A percentile compares a stretch with the other conserved stretches of the same genome.
phyloP scores from a whole-genome alignment of 2,888 invertebrate species.

The Chrysolina haemoptera region DNA sequence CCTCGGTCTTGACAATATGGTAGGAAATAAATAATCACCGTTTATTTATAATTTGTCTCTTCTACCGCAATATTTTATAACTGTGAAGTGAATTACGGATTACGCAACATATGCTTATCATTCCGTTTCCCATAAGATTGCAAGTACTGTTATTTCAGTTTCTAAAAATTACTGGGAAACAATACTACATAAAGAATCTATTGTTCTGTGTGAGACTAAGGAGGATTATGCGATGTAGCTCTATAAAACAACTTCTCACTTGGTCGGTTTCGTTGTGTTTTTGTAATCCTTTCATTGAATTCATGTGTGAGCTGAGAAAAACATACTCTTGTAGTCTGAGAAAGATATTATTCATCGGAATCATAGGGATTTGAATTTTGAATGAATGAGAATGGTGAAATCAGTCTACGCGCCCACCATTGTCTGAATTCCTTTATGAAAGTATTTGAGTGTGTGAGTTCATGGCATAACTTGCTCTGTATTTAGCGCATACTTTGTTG shows the following conservation, averaged over 20 bases:
- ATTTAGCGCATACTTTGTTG: no score
- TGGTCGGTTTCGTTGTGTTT: constrained; percentile 8
- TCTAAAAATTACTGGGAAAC: constrained; percentile 9
- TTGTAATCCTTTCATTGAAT: constrained; percentile 1
- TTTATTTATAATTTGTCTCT: constrained; percentile 10
- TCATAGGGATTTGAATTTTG: no score
- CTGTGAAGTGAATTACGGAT: constrained; percentile 12
- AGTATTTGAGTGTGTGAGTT: no score
- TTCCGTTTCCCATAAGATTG: constrained; percentile 10
- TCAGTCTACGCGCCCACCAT: no score
- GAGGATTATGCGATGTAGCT: not conserved
- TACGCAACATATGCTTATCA: constrained; percentile 17
- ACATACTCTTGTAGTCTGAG: not conserved
- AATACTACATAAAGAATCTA: constrained; percentile 1
- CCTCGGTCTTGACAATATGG: not conserved
- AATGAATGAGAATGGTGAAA: no score
- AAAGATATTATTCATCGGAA: not conserved
- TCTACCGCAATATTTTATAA: not conserved
- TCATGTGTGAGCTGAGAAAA: not conserved
- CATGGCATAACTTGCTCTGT: no score
- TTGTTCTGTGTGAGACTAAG: not conserved
- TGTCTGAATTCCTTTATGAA: no score
- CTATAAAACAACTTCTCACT: not conserved
- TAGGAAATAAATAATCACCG: constrained; percentile 5
- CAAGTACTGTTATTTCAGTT: constrained; percentile 15